Evolutionary conservation across 2,797 vertebrate genomes (phyloP).

Genomic region (Sebastes vulpes): DNA sequence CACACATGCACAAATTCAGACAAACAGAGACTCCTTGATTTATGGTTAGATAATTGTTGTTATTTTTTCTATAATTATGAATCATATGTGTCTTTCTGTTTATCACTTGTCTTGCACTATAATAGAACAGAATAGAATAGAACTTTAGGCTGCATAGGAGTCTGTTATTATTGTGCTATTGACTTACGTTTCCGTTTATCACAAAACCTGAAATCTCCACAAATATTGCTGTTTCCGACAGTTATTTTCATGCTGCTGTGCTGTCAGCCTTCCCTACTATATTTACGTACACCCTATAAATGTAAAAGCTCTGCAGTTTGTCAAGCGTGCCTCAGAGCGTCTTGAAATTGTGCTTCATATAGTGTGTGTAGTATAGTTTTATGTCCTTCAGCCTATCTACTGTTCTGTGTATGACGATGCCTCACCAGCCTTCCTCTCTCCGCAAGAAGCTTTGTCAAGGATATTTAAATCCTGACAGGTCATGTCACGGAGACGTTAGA

Average conservation of each 20-base stretch:
- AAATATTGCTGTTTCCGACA: neutral
- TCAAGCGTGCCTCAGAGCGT: conserved; percentile 26
- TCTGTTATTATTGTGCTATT: conserved; percentile 4
- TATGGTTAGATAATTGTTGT: neutral
- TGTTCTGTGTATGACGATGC: neutral
- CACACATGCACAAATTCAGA: neutral
- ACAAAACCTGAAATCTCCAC: conserved; percentile 21
- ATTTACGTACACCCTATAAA: conserved; percentile 27
- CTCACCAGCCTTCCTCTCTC: neutral
- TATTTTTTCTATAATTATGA: neutral
- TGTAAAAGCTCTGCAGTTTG: conserved; percentile 38
- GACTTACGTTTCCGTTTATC: neutral
- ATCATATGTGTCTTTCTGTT: neutral
- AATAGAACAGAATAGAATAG: neutral
- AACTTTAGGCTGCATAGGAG: conserved; percentile 4
- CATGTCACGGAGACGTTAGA: conserved; percentile 23
- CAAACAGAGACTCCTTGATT: neutral
- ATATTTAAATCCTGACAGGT: conserved; percentile 55
- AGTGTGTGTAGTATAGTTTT: conserved; percentile 14
- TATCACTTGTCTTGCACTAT: neutral
- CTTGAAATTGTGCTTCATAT: conserved; percentile 23
- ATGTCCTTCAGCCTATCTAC: conserved; percentile 8
- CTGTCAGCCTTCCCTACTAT: conserved; percentile 19
- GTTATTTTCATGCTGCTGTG: conserved; percentile 15
- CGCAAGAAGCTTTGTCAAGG: conserved; percentile 9